A percentile compares a stretch with the other conserved stretches of the same genome.
Conservation (phyloP, 53 echinoderm and acorn worm species). For the Henricia sp. region DNA sequence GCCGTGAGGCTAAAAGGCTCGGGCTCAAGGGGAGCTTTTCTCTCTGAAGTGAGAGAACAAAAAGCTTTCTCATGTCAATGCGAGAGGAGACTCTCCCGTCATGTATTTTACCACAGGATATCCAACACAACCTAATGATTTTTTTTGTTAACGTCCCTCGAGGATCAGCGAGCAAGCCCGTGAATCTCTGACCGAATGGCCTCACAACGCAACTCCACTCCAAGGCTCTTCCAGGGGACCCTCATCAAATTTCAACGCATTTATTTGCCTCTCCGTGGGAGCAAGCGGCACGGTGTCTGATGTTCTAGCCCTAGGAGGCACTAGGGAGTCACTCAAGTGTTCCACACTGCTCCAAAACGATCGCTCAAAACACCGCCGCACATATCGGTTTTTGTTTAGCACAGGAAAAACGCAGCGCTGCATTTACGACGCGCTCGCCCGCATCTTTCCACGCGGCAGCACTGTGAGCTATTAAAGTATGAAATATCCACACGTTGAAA, state of each 20-base stretch:
- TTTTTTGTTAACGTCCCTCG: slow-evolving; percentile 21
- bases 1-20: not conserved
- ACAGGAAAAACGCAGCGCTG: slow-evolving; percentile 21
- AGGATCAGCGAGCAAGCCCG: slow-evolving; percentile 5
- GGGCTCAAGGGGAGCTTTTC: not conserved
- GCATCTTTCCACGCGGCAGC: slow-evolving; percentile 22
- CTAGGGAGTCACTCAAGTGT: slow-evolving; percentile 50
- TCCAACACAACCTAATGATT: slow-evolving; percentile 48
- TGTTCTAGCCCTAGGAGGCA: slow-evolving; percentile 44
- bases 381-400: slow-evolving; percentile 49
- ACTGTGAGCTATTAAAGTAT: slow-evolving; percentile 22
- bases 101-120: slow-evolving; percentile 49
- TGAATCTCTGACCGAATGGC: slow-evolving; percentile 24
- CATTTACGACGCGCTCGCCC: not conserved
- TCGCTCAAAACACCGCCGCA: slow-evolving; percentile 35
- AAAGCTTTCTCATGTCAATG: slow-evolving; percentile 48
- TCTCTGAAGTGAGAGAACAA: slow-evolving; percentile 7
- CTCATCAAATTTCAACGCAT: slow-evolving; percentile 56
- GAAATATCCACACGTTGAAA: slow-evolving; percentile 17
- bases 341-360: slow-evolving; percentile 16
- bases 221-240: slow-evolving; percentile 24
- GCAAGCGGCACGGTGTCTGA: slow-evolving; percentile 56
- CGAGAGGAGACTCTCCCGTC: not conserved
- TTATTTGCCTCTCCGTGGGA: slow-evolving; percentile 2
- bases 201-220: slow-evolving; percentile 41